Conservation (phyloP, 1,140 invertebrate genomes). For the Euschistus heros region DNA sequence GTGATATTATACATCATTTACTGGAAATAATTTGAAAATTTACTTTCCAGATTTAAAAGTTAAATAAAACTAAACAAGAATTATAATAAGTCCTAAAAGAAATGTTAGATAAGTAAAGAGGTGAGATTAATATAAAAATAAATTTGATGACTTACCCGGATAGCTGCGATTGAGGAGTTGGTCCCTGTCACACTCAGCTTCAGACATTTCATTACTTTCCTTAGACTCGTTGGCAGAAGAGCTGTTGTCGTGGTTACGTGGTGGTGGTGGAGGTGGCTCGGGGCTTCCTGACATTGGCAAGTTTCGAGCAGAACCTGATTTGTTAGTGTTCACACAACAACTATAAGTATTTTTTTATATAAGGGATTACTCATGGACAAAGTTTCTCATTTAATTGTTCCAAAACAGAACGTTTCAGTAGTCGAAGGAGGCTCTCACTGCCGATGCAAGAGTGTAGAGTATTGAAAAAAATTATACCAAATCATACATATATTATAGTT, state of each 20-base stretch:
- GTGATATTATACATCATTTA: too few relatives aligned
- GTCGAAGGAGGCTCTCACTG: too few relatives aligned
- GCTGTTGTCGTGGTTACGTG: conserved; percentile 57
- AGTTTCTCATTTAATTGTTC: background rate
- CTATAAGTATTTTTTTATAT: too few relatives aligned
- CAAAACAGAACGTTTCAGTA: background rate
- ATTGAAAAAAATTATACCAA: background rate
- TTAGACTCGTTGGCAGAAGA: conserved; percentile 79
- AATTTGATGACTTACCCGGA: conserved; percentile 49
- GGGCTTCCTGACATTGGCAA: conserved; percentile 53
- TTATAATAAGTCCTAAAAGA: too few relatives aligned
- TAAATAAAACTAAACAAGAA: too few relatives aligned
- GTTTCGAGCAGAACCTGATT: conserved; percentile 53
- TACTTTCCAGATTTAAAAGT: too few relatives aligned
- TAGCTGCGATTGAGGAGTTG: conserved; percentile 60
- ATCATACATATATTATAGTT: too few relatives aligned
- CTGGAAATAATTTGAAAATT: too few relatives aligned
- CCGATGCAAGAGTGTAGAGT: too few relatives aligned
- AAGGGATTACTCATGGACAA: too few relatives aligned
- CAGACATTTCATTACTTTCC: conserved; percentile 85
- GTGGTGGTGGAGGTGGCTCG: conserved; percentile 70
- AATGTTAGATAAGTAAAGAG: too few relatives aligned
- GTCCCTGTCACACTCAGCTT: conserved; percentile 69
- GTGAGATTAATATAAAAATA: background rate
- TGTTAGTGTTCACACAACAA: background rate